A percentile compares a stretch with the other conserved stretches of the same genome.
Conservation (phyloP, 1,140 invertebrate genomes). For the Dinothrombium tinctorium region DNA sequence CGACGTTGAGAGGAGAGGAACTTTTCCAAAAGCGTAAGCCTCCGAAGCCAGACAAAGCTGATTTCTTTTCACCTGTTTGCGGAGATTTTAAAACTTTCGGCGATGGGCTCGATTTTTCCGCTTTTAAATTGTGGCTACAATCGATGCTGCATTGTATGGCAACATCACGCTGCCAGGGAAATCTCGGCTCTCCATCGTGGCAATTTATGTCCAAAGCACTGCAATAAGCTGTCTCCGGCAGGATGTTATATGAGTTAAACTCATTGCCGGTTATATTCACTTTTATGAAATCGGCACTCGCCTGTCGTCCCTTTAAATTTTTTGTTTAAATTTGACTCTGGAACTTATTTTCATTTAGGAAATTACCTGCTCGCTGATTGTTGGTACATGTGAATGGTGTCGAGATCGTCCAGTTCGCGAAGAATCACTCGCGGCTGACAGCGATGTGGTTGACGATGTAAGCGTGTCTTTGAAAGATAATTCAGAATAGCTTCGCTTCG, state of each 20-base stretch:
- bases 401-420: background rate
- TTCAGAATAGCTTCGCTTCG: slow-evolving; percentile 18
- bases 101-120: background rate
- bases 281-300: slow-evolving; percentile 4
- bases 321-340: background rate
- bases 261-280: slow-evolving; percentile 2
- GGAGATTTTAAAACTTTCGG: background rate
- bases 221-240: slow-evolving; percentile 16
- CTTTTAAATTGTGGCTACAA: slow-evolving; percentile 1
- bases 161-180: slow-evolving; percentile 22
- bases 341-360: too few relatives aligned
- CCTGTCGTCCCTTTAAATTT: background rate
- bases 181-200: slow-evolving; percentile 18
- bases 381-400: too few relatives aligned
- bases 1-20: background rate
- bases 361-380: too few relatives aligned
- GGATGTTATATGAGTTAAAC: slow-evolving; percentile 11
- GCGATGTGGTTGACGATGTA: slow-evolving; percentile 9
- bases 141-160: slow-evolving; percentile 19
- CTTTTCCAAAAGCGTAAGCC: slow-evolving; percentile 9
- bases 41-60: background rate
- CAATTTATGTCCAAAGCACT: slow-evolving; percentile 20
- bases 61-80: background rate
- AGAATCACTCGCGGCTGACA: background rate
- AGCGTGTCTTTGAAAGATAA: slow-evolving; percentile 15